These are phyloP conservation scores for Metridium senile DNA, from an alignment of 92 coral and sea anemone genomes.

Conservation along the genomic window DNA sequence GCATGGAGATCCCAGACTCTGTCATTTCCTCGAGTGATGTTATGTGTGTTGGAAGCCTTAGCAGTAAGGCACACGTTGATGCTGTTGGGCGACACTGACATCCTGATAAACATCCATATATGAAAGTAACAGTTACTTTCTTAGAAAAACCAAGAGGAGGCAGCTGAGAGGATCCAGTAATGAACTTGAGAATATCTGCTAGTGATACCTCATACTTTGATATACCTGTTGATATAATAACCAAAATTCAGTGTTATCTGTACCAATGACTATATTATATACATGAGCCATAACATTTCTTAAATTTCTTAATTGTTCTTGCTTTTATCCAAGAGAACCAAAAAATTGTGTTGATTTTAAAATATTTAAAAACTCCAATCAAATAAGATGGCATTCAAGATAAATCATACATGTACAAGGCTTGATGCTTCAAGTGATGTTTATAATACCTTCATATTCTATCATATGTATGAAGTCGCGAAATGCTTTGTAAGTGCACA, in stretches of 20 bases:
- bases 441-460: slow-evolving; percentile 25
- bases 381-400: too few relatives aligned
- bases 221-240: slow-evolving; percentile 5
- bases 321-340: too few relatives aligned
- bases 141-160: slow-evolving; percentile 54
- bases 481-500: slow-evolving; percentile 28
- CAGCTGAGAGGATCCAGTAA: slow-evolving; percentile 38
- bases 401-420: too few relatives aligned
- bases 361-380: too few relatives aligned
- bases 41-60: slow-evolving; percentile 54
- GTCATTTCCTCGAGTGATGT: slow-evolving; percentile 24
- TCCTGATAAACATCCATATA: slow-evolving; percentile 46
- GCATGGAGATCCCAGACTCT: slow-evolving; percentile 24
- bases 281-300: too few relatives aligned
- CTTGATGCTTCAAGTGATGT: too few relatives aligned
- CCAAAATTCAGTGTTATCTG: neutral
- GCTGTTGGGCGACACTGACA: slow-evolving; percentile 57
- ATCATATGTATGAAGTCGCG: slow-evolving; percentile 21
- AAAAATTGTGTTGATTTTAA: too few relatives aligned
- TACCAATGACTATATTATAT: too few relatives aligned
- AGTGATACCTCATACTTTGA: slow-evolving; percentile 9
- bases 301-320: too few relatives aligned
- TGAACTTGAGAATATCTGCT: slow-evolving; percentile 42
- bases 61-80: slow-evolving; percentile 51
- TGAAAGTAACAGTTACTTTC: slow-evolving; percentile 31